Base-by-base conservation (phyloP, 2,797 vertebrate species). In the Chanos chanos region DNA sequence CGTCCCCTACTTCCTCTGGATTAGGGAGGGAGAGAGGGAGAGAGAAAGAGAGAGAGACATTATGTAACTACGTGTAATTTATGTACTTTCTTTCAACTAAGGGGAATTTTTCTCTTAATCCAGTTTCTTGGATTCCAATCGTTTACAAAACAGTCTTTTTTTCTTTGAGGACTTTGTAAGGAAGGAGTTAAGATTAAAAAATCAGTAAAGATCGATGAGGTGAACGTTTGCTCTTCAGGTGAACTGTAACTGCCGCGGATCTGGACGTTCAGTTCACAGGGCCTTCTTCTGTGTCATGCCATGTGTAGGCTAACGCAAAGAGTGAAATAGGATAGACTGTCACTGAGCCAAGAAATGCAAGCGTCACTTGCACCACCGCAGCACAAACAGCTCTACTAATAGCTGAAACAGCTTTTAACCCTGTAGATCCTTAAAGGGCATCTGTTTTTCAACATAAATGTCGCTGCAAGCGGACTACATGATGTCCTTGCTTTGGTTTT, bases 1-100 rank as follows among this genome's bases (percentile, higher is more conserved):
- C 45, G 36, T 51, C 53, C 48, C 33, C 27, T 31, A 12, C 16
- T 33, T 44, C 48, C 25, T 63, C 24, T 2, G 59, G 66, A 63
- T 68, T 62, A 62, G 31, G 28, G 24, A 19, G 41, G 47, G 21
- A 37, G 25, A 43, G 12, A 37, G 34, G 36, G 24, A 25, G 25
- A 41, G 10, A 6, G 21, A 7, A 33, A n/a, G 24, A 52, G 16
- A 40, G 19, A 34, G 25, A n/a, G n/a, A n/a, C n/a, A n/a, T n/a
- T n/a, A n/a, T n/a, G n/a, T n/a, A n/a, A n/a, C n/a, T n/a, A n/a
- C n/a, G n/a, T n/a, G n/a, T n/a, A n/a, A n/a, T n/a, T n/a, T n/a
- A n/a, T n/a, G n/a, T n/a, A n/a, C n/a, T n/a, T n/a, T n/a, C n/a
- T n/a, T n/a, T n/a, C n/a, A n/a, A n/a, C n/a, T n/a, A n/a, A n/a